Conservation (phyloP, 2,888 invertebrate species). For the Eupithecia abbreviata region DNA sequence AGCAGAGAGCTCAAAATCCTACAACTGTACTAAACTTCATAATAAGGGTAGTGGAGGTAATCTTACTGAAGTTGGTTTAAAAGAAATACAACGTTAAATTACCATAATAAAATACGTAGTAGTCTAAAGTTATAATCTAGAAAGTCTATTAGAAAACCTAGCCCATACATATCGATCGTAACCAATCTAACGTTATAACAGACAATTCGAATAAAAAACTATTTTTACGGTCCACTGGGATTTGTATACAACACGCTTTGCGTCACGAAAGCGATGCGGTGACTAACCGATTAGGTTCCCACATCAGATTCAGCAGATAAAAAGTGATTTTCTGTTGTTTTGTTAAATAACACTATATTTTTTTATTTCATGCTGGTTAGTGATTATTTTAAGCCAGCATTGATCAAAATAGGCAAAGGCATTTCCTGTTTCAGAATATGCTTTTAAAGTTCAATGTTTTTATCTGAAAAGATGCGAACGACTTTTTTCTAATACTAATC, state of each 20-base stretch:
- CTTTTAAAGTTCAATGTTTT: neutral
- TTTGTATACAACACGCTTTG: constrained; percentile 28
- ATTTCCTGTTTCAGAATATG: neutral
- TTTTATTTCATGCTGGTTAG: neutral
- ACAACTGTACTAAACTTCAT: neutral
- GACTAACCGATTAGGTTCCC: constrained; percentile 40
- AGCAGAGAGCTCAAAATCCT: neutral
- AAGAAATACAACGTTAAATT: neutral
- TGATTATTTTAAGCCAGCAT: neutral
- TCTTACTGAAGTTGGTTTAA: neutral
- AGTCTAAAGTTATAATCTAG: neutral
- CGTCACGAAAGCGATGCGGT: constrained; percentile 39
- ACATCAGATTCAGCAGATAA: constrained; percentile 32
- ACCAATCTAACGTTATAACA: constrained; percentile 2
- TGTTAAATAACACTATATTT: neutral
- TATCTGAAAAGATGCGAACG: neutral
- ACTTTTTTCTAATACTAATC: too few species aligned
- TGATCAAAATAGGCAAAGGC: neutral
- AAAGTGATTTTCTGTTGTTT: constrained; percentile 24
- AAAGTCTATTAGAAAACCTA: neutral
- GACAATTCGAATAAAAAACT: constrained; percentile 31
- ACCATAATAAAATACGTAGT: neutral
- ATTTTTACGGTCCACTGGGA: constrained; percentile 36
- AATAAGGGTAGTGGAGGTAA: neutral
- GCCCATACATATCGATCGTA: neutral